Conservation (phyloP, 2,797 vertebrate species). For the Taeniopygia guttata region DNA sequence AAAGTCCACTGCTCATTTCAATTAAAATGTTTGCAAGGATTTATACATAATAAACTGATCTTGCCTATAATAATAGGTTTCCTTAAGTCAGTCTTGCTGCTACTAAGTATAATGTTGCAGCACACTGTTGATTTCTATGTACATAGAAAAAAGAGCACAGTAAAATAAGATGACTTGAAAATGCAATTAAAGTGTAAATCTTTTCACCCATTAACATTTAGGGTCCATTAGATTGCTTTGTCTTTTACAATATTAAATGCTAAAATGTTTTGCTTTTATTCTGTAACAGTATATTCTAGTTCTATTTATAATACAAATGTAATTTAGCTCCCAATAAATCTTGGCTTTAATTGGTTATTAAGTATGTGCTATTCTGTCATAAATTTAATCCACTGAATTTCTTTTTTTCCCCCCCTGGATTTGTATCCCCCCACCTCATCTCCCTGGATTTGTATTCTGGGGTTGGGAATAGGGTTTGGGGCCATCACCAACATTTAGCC, state of each 20-base stretch:
- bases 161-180: constrained; percentile 59
- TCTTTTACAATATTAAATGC: constrained; percentile 69
- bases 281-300: constrained; percentile 49
- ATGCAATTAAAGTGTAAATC: constrained; percentile 76
- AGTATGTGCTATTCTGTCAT: constrained; percentile 39
- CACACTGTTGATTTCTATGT: constrained; percentile 55
- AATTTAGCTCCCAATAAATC: constrained; percentile 69
- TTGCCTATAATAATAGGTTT: constrained; percentile 70
- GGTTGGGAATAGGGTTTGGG: not conserved
- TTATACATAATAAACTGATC: constrained; percentile 70
- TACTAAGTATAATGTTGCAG: constrained; percentile 56
- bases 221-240: constrained; percentile 71
- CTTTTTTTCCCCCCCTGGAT: not conserved
- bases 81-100: constrained; percentile 15
- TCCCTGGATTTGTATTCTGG: not conserved
- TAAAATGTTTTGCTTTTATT: constrained; percentile 56
- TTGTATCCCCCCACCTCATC: not conserved
- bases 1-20: constrained; percentile 73
- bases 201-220: constrained; percentile 71
- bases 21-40: constrained; percentile 73
- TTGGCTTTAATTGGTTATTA: constrained; percentile 73
- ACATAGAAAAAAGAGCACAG: constrained; percentile 64
- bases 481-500: not conserved
- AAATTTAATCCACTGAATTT: constrained; percentile 1
- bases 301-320: constrained; percentile 65